A percentile compares a stretch with the other conserved stretches of the same genome.
Conservation (phyloP, 2,888 invertebrate species). For the Hipparchia semele region DNA sequence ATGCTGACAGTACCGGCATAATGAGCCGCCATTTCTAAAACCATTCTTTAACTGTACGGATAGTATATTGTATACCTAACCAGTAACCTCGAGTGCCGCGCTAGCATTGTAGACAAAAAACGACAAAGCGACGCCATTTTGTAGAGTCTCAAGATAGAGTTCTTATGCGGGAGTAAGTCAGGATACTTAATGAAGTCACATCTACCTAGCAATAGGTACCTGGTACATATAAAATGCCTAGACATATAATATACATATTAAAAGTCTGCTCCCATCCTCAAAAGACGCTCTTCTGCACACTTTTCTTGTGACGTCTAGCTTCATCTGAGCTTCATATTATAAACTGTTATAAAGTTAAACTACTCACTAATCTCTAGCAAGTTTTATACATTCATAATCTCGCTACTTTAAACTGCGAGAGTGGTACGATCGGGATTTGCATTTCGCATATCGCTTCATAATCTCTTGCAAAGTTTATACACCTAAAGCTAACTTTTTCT, state of each 20-base stretch:
- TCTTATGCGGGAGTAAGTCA: background rate
- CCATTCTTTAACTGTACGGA: too few relatives aligned
- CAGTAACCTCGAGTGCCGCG: background rate
- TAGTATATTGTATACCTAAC: too few relatives aligned
- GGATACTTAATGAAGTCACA: background rate
- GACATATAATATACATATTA: background rate
- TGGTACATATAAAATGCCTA: background rate
- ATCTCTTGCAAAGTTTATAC: constrained; percentile 8
- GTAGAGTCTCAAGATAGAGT: background rate
- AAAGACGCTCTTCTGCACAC: background rate
- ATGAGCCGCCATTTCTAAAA: too few relatives aligned
- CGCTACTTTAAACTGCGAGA: background rate
- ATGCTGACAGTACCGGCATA: too few relatives aligned
- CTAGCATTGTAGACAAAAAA: background rate
- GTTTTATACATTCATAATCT: constrained; percentile 4
- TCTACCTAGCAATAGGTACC: background rate
- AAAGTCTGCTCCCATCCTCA: background rate
- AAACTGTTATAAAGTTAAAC: background rate
- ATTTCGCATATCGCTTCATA: constrained; percentile 6
- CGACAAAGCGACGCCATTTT: constrained; percentile 1
- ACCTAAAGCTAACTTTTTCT: constrained; percentile 10
- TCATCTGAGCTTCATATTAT: background rate
- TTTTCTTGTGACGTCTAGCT: constrained; percentile 5
- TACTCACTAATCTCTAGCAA: constrained; percentile 4
- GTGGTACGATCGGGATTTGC: constrained; percentile 1